Percentiles rank a stretch among this genome's conserved stretches.
Evolutionary conservation across 2,113 vertebrate species (phyloP).

Genomic region (Abramis brama): DNA sequence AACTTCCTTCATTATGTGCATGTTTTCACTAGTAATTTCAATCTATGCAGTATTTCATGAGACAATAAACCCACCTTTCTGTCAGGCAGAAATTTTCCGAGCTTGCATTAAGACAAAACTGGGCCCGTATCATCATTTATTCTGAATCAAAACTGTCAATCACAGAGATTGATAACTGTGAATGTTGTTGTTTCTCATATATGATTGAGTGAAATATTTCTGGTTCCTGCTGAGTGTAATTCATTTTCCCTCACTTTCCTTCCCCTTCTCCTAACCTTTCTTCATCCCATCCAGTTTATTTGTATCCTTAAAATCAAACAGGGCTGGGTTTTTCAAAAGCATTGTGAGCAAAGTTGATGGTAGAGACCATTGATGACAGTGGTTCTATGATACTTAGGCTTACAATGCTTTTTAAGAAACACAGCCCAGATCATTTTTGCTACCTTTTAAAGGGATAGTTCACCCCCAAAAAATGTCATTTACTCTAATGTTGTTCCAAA

Average conservation of each 20-base stretch:
- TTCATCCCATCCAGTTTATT: background rate
- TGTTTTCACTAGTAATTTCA: background rate
- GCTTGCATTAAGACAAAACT: background rate
- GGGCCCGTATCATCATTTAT: background rate
- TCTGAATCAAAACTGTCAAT: constrained; percentile 18
- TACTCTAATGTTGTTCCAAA: background rate
- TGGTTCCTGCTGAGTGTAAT: background rate
- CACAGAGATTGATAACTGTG: constrained; percentile 9
- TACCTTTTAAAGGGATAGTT: background rate
- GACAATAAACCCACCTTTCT: background rate
- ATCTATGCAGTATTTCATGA: background rate
- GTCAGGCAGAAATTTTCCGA: background rate
- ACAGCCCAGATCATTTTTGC: background rate
- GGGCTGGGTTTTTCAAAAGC: too few species aligned
- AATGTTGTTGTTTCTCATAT: background rate
- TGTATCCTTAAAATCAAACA: background rate
- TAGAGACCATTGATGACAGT: too few species aligned
- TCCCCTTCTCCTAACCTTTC: background rate
- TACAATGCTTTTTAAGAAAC: too few species aligned
- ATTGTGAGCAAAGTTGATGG: too few species aligned
- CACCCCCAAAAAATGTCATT: background rate
- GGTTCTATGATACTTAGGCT: too few species aligned
- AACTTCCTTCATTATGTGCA: constrained; percentile 29
- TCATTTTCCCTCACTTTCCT: background rate
- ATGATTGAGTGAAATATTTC: background rate